Conservation (phyloP, 2,888 invertebrate genomes). For the Neoaliturus tenellus region DNA sequence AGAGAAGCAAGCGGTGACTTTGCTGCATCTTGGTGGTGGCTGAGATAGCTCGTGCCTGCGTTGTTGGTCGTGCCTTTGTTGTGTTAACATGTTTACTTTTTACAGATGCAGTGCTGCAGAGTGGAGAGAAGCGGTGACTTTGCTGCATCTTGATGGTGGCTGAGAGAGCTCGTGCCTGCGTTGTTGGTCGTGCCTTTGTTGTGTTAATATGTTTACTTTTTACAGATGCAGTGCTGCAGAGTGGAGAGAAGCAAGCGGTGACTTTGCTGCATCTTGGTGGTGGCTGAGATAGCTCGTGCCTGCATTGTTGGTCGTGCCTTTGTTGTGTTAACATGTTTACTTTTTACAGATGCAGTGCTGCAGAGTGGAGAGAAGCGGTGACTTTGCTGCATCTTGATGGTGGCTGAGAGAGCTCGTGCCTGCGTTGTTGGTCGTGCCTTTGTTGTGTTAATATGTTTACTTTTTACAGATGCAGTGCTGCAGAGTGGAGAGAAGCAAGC, state of each 20-base stretch:
- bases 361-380: slow-evolving; percentile 85
- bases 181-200: slow-evolving; percentile 75
- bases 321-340: slow-evolving; percentile 75
- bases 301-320: slow-evolving; percentile 72
- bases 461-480: too few species aligned
- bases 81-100: slow-evolving; percentile 73
- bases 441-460: slow-evolving; percentile 76
- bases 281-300: slow-evolving; percentile 82
- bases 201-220: too few species aligned
- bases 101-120: slow-evolving; percentile 87
- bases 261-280: slow-evolving; percentile 90
- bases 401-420: slow-evolving; percentile 82
- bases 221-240: slow-evolving; percentile 87
- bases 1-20: slow-evolving; percentile 85
- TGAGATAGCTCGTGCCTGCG: slow-evolving; percentile 80
- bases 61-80: slow-evolving; percentile 75
- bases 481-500: too few species aligned
- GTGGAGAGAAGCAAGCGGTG: slow-evolving; percentile 84
- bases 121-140: slow-evolving; percentile 87
- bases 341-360: slow-evolving; percentile 83
- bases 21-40: slow-evolving; percentile 87
- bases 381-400: slow-evolving; percentile 90
- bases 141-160: slow-evolving; percentile 87
- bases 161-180: slow-evolving; percentile 80
- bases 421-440: slow-evolving; percentile 72